Evolutionary conservation across 30 jellyfish, hydroid and myxozoan species (phyloP), one percentile per base, ranked within the genome.

Genomic region (Cassiopea xamachana): DNA sequence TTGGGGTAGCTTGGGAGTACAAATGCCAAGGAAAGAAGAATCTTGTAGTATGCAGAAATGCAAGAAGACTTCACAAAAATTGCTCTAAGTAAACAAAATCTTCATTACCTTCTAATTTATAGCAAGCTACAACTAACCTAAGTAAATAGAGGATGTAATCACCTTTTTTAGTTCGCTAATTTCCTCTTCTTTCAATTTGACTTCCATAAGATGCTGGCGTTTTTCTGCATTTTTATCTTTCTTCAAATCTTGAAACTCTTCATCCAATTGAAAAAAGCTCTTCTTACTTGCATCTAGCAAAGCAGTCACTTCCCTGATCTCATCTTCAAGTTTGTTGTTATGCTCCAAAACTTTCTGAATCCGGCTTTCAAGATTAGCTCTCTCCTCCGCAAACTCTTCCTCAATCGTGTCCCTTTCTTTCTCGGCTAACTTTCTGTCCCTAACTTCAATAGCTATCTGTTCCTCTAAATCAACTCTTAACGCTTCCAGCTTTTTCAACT

Each of bases 351-450:
- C 61, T 62, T 84, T 84, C 15, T 85, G 71, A 16, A 91, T 39
- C 13, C 82, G 74, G 7, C 82, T 62, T 73, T 80, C 92, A 48
- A 91, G 70, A 73, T 79, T 78, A 39, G 85, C 48, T 60, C 89
- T 67, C 61, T 91, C 93, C 75, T 91, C 97, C 17, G 91, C 97
- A 47, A 81, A 91, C 46, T 91, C 98, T 49, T 95, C 98, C 76
- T 95, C 98, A 17, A 91, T 77, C 79, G 90, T 82, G 58, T 86
- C 94, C 81, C 94, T 58, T 46, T 95, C 99, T 15, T 83, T 88
- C 75, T 95, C 98, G 44, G 89, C 89, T 47, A 69, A 55, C 79
- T 91, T 89, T 69, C 93, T 87, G 48, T 76, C 86, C 50, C 83
- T 48, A 46, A 74, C 59, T 45, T 86, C 93, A 13, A 77, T 44